Conservation (phyloP, 2,113 vertebrate genomes). For the Embiotoca jacksoni region DNA sequence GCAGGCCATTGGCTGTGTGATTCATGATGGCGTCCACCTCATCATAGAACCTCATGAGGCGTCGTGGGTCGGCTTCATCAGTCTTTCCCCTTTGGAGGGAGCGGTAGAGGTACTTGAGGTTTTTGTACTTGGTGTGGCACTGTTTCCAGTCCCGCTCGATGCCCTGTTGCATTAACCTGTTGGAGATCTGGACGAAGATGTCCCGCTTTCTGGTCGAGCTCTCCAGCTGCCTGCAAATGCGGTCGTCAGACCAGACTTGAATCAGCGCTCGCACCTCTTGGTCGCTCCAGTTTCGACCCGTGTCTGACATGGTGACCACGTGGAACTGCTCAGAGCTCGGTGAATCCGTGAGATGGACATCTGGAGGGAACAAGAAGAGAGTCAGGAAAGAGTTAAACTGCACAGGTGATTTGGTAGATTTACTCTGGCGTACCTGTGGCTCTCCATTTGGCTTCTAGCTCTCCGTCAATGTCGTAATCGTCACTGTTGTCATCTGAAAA, state of each 20-base stretch:
- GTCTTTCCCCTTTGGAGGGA: conserved; percentile 88
- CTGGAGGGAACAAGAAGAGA: conserved; percentile 18
- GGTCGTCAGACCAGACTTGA: conserved; percentile 88
- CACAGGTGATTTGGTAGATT: neutral
- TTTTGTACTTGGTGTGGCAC: conserved; percentile 92
- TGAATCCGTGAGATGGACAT: conserved; percentile 46
- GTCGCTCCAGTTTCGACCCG: conserved; percentile 90
- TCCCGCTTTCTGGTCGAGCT: conserved; percentile 91
- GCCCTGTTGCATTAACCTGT: conserved; percentile 86
- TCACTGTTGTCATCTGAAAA: conserved; percentile 78
- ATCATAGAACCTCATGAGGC: conserved; percentile 90
- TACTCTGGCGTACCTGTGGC: conserved; percentile 43
- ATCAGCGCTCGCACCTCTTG: conserved; percentile 89
- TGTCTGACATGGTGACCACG: conserved; percentile 86
- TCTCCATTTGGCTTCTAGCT: conserved; percentile 68
- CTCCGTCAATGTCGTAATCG: conserved; percentile 65
- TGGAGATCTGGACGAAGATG: conserved; percentile 91
- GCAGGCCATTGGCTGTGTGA: conserved; percentile 39
- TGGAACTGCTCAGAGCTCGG: conserved; percentile 80
- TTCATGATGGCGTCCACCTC: conserved; percentile 90
- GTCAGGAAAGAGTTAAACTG: neutral
- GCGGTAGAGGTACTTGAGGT: conserved; percentile 92
- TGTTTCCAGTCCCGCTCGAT: conserved; percentile 93
- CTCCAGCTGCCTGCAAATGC: conserved; percentile 88
- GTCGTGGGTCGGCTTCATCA: conserved; percentile 80